A percentile compares a stretch with the other conserved stretches of the same genome.
phyloP scores from a whole-genome alignment of 2,797 vertebrate genomes.

The Gymnocypris eckloni region DNA sequence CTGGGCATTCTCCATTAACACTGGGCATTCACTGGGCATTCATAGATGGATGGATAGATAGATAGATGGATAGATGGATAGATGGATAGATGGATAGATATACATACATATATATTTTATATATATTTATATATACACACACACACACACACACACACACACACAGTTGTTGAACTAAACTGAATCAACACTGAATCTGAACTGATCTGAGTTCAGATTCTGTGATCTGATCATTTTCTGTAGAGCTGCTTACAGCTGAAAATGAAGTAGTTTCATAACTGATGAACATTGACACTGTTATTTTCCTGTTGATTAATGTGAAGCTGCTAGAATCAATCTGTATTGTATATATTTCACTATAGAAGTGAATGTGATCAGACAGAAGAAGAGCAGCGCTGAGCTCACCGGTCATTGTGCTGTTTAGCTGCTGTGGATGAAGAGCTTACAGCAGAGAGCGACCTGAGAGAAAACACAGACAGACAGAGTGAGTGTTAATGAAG shows the following conservation, averaged over 20 bases:
- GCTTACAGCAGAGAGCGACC: constrained; percentile 69
- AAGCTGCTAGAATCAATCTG: background rate
- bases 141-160: too few species aligned
- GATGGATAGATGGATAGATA: too few species aligned
- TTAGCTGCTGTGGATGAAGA: constrained; percentile 75
- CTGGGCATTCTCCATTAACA: too few species aligned
- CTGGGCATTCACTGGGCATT: too few species aligned
- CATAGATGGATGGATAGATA: too few species aligned
- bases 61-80: too few species aligned
- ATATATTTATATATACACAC: too few species aligned
- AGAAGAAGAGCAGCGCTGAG: too few species aligned
- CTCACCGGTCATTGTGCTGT: constrained; percentile 65
- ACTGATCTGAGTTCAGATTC: too few species aligned
- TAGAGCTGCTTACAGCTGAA: background rate
- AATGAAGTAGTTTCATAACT: background rate
- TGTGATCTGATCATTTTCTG: background rate
- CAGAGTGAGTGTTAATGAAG: background rate
- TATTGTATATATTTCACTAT: background rate
- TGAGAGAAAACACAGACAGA: constrained; percentile 48
- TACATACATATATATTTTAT: too few species aligned
- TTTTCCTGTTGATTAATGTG: background rate
- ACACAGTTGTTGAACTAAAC: background rate
- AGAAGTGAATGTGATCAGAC: too few species aligned
- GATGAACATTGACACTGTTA: background rate
- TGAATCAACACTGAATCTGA: background rate